phyloP scores from a whole-genome alignment of 2,888 invertebrate species.

The Temnothorax unifasciatus region DNA sequence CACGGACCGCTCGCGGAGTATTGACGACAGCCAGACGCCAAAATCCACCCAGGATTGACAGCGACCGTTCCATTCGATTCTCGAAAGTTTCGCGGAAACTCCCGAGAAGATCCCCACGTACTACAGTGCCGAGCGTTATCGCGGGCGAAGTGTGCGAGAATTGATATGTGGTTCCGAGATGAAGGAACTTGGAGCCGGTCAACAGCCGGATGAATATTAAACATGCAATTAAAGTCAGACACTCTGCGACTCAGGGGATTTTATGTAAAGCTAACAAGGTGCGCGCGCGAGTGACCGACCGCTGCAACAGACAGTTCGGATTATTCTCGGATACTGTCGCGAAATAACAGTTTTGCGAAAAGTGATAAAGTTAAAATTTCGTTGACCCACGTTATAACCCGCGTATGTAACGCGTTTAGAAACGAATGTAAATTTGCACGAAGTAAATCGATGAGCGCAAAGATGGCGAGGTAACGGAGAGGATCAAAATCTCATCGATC shows the following conservation, averaged over 20 bases:
- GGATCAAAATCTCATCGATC: neutral
- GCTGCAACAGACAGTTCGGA: slow-evolving; percentile 14
- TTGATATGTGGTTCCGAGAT: slow-evolving; percentile 28
- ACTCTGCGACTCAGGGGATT: slow-evolving; percentile 1
- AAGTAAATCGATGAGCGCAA: neutral
- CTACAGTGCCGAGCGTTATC: slow-evolving; percentile 1
- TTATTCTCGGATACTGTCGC: neutral
- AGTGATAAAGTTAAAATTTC: neutral
- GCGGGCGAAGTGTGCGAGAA: slow-evolving; percentile 4
- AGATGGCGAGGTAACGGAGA: neutral
- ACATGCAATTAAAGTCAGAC: slow-evolving; percentile 30
- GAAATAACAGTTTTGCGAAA: slow-evolving; percentile 3
- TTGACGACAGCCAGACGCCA: slow-evolving; percentile 66
- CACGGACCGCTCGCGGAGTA: slow-evolving; percentile 54
- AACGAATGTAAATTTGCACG: neutral
- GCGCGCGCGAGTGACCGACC: neutral
- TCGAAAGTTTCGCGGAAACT: slow-evolving; percentile 63
- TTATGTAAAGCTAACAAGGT: neutral
- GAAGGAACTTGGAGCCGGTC: slow-evolving; percentile 21
- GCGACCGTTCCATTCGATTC: slow-evolving; percentile 56
- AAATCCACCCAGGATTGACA: slow-evolving; percentile 68
- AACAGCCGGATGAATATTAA: slow-evolving; percentile 35
- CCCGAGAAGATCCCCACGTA: slow-evolving; percentile 37
- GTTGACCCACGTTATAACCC: neutral
- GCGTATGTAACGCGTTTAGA: neutral